These are phyloP conservation scores for Puffinus mauretanicus DNA, from an alignment of 2,113 vertebrate genomes.

Conservation along the genomic window DNA sequence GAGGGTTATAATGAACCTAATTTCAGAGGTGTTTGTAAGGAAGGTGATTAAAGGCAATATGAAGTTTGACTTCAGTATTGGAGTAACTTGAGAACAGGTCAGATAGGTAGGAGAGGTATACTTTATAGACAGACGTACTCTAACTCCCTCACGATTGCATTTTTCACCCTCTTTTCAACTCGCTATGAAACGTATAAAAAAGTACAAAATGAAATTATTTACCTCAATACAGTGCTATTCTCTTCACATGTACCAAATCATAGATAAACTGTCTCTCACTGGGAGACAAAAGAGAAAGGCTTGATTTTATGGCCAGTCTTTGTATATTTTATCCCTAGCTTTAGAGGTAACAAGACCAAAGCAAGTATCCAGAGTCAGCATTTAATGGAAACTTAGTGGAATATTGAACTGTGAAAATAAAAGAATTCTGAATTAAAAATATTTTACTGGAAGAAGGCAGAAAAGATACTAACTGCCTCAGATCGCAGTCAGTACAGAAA, in stretches of 20 bases:
- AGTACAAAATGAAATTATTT: background rate
- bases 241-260: background rate
- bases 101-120: background rate
- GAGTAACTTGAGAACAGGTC: background rate
- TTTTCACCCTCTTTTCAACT: background rate
- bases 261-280: background rate
- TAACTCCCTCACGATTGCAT: rapidly evolving
- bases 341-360: background rate
- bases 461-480: background rate
- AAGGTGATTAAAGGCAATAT: background rate
- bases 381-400: background rate
- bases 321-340: background rate
- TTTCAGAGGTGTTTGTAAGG: background rate
- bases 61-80: background rate
- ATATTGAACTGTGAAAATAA: background rate
- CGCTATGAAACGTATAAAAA: background rate
- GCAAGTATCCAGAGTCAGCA: background rate
- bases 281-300: background rate
- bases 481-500: background rate
- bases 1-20: background rate
- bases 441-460: background rate
- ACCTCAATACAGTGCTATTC: background rate
- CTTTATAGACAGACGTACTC: background rate
- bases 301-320: background rate
- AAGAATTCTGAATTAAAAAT: background rate